Evolutionary conservation across 2,888 invertebrate genomes (phyloP).

Genomic region (Eupithecia subumbrata): DNA sequence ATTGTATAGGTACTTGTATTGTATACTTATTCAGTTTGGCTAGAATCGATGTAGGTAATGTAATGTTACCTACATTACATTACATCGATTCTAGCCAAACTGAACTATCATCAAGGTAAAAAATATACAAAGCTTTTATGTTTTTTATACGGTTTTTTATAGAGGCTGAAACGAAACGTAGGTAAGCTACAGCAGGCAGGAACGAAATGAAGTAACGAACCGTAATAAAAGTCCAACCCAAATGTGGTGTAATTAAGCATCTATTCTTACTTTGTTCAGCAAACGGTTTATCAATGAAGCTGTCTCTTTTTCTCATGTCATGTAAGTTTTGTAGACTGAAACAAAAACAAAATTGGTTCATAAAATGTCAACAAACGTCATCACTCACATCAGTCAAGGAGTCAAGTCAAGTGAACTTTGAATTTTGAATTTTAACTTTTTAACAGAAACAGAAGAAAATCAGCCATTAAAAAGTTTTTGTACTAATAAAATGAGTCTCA

Average conservation of each 20-base stretch:
- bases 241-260: neutral
- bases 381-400: neutral
- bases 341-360: neutral
- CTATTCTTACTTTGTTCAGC: neutral
- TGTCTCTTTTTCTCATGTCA: neutral
- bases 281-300: neutral
- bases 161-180: neutral
- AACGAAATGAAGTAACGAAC: neutral
- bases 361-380: slow-evolving; percentile 14
- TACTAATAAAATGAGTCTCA: slow-evolving; percentile 65
- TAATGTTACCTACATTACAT: too few species aligned
- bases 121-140: too few species aligned
- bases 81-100: too few species aligned
- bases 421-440: slow-evolving; percentile 15
- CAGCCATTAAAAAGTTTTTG: neutral
- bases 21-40: too few species aligned
- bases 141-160: too few species aligned
- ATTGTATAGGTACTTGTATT: too few species aligned
- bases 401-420: too few species aligned
- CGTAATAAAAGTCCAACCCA: neutral
- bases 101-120: too few species aligned
- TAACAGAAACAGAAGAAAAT: slow-evolving; percentile 45
- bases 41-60: too few species aligned
- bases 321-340: neutral
- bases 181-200: slow-evolving; percentile 40